phyloP scores from a whole-genome alignment of 2,113 vertebrate genomes.

The Mirza zaza region DNA sequence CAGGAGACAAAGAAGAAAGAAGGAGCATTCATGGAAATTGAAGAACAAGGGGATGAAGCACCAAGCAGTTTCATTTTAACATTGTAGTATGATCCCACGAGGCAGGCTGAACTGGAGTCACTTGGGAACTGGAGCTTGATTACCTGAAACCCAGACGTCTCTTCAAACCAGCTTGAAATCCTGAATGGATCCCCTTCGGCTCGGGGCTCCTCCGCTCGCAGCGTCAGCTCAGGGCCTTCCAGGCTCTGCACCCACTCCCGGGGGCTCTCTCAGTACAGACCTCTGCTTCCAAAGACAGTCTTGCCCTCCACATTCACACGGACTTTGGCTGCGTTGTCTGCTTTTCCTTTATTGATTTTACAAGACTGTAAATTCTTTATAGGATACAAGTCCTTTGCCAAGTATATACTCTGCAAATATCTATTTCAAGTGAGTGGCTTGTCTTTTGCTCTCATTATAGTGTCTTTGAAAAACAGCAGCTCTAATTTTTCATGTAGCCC shows the following conservation, averaged over 20 bases:
- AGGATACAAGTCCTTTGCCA: background rate
- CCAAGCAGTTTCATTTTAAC: background rate
- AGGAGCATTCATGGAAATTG: background rate
- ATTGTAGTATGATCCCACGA: background rate
- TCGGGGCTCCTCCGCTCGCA: background rate
- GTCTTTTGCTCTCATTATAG: background rate
- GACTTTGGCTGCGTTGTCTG: background rate
- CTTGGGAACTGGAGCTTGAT: background rate
- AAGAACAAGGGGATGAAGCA: background rate
- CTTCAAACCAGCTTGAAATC: background rate
- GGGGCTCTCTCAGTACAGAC: background rate
- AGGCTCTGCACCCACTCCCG: background rate
- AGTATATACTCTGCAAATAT: background rate
- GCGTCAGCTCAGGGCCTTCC: background rate
- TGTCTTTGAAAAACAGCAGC: background rate
- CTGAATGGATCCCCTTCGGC: background rate
- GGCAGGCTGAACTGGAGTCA: background rate
- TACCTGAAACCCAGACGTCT: background rate
- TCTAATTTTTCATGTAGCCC: background rate
- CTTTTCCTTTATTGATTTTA: background rate
- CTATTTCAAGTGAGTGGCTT: background rate
- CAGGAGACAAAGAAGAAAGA: background rate
- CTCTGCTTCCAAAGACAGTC: background rate
- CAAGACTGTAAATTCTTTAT: background rate
- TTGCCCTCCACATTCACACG: background rate